Evolutionary conservation across 1,140 invertebrate genomes (phyloP), one percentile per base, ranked within the genome.

Genomic region (Diabrotica virgifera): DNA sequence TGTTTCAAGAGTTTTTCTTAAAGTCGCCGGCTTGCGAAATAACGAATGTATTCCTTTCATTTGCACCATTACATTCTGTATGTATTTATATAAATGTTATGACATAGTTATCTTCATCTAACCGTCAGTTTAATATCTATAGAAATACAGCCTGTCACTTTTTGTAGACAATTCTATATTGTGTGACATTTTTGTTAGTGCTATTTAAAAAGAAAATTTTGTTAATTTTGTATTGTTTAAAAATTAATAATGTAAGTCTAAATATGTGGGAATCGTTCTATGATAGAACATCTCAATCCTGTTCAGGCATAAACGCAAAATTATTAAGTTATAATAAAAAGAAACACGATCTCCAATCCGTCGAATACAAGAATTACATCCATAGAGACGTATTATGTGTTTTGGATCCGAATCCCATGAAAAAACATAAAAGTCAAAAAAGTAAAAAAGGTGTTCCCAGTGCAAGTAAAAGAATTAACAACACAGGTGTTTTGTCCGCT

Each of bases 341-440:
- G 46, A 70, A 70, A 62, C 40, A 61, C 37, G 65, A 67, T 36
- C 63, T 70, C 5, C 58, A 58, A 10, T 67, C 65, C 5, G 55
- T 70, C 5, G 69, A 70, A 52, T 70, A 70, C 40, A 46, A 62
- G 13, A 67, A 63, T 52, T 70, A 70, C 46, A 64, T 70, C 5
- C 65, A 37, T n/a, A 64, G 59, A 52, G 65, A 67, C 55, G 63
- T 67, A 11, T 38, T 70, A 13, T 63, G 65, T 14, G 67, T 54
- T 35, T 53, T 70, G 54, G 63, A 70, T 36, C 58, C 66, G n/a
- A 62, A 52, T 65, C 24, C 65, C 13, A 67, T 67, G 65, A 62
- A 62, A 54, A 24, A 52, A 36, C 46, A 62, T 6, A 57, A 59
- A 6, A 60, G 54, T 38, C 35, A 52, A 36, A 24, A 24, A 2